Conservation (phyloP, 2,797 vertebrate species). For the Xenopus petersii region DNA sequence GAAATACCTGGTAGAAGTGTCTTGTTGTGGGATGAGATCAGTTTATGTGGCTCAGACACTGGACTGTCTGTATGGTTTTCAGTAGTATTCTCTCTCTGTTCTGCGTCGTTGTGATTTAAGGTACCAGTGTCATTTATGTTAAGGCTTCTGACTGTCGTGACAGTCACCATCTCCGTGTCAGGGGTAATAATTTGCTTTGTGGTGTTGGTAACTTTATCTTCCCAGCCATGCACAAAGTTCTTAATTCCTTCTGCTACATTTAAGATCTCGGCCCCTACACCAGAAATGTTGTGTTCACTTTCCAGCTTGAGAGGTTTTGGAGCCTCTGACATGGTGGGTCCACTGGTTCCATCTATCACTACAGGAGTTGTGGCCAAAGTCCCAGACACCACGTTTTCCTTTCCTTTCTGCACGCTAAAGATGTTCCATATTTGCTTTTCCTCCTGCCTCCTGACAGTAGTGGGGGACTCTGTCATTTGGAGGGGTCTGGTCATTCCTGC, state of each 20-base stretch:
- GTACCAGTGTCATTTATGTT: not conserved
- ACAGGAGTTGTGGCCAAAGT: not conserved
- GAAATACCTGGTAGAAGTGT: slow-evolving; percentile 58
- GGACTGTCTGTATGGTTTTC: not conserved
- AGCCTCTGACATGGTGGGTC: rapidly evolving
- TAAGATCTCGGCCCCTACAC: slow-evolving; percentile 67
- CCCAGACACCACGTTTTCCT: not conserved
- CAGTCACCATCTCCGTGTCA: not conserved
- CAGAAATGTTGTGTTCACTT: slow-evolving; percentile 55
- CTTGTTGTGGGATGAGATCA: slow-evolving; percentile 10
- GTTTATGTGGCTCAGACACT: not conserved
- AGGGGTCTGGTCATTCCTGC: not conserved
- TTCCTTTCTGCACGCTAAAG: not conserved
- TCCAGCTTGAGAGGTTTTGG: not conserved
- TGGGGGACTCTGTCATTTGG: rapidly evolving
- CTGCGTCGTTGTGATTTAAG: not conserved
- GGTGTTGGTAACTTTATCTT: slow-evolving; percentile 33
- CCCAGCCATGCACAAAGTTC: slow-evolving; percentile 65
- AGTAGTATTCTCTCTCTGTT: not conserved
- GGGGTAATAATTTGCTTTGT: not conserved
- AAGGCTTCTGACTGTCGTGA: not conserved
- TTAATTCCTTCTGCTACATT: slow-evolving; percentile 59
- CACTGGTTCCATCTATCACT: not conserved
- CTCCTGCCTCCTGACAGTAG: not conserved
- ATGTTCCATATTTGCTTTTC: not conserved